phyloP scores from a whole-genome alignment of 2,797 vertebrate genomes.

The Tokudaia tokunoshimensis region DNA sequence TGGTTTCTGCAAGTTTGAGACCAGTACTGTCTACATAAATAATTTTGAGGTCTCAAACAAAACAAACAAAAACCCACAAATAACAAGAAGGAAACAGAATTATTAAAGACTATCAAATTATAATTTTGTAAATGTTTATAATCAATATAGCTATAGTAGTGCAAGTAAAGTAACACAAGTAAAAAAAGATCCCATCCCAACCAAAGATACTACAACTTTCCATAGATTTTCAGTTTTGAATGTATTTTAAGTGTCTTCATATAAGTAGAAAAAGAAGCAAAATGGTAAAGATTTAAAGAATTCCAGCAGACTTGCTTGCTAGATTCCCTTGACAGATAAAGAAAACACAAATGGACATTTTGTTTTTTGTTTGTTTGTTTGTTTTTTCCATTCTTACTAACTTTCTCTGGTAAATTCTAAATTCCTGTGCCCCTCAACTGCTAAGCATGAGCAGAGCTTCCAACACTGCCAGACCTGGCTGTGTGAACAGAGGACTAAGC shows the following conservation, averaged over 20 bases:
- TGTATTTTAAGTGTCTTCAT: constrained; percentile 56
- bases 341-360: constrained; percentile 88
- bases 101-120: background rate
- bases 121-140: background rate
- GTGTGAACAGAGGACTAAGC: constrained; percentile 89
- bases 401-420: constrained; percentile 89
- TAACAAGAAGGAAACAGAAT: background rate
- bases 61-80: background rate
- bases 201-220: background rate
- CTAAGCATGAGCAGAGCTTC: constrained; percentile 88
- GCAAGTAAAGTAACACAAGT: background rate
- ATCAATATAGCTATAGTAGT: background rate
- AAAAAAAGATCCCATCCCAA: background rate
- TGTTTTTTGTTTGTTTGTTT: too few species aligned
- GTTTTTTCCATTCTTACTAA: constrained; percentile 90
- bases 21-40: background rate
- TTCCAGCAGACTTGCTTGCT: constrained; percentile 88
- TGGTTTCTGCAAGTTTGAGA: background rate
- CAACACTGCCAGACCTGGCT: constrained; percentile 91
- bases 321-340: constrained; percentile 90
- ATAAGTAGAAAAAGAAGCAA: background rate
- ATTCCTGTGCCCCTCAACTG: constrained; percentile 80
- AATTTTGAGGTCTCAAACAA: background rate
- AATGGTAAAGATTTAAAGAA: constrained; percentile 66
- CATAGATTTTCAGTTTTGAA: constrained; percentile 53